Percentiles rank a stretch among this genome's conserved stretches.
Evolutionary conservation across 2,888 invertebrate species (phyloP).

Genomic region (Acronicta aceris): DNA sequence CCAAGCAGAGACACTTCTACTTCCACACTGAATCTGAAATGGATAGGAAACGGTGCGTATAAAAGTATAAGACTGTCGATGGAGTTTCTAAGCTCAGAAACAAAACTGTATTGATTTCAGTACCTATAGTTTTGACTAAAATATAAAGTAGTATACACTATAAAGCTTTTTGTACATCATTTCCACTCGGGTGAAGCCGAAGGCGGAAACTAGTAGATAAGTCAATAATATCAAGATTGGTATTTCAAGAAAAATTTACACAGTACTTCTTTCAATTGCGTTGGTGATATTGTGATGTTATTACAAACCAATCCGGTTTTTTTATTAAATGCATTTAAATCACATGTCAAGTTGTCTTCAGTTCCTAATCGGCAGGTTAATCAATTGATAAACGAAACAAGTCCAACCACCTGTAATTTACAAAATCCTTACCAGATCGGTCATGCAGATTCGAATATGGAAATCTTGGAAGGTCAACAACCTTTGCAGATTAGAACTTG

Average conservation of each 20-base stretch:
- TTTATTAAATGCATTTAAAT: constrained; percentile 6
- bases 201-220: too few species aligned
- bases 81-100: too few species aligned
- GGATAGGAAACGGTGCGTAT: constrained; percentile 95
- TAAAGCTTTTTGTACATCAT: too few species aligned
- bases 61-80: too few species aligned
- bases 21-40: constrained; percentile 98
- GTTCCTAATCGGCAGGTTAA: constrained; percentile 19
- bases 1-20: constrained; percentile 95
- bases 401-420: constrained; percentile 28
- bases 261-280: too few species aligned
- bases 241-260: too few species aligned
- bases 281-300: too few species aligned
- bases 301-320: background rate
- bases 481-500: constrained; percentile 7
- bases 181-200: too few species aligned
- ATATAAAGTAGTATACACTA: too few species aligned
- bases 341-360: constrained; percentile 27
- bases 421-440: constrained; percentile 26
- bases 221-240: too few species aligned
- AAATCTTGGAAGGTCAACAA: constrained; percentile 12
- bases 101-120: too few species aligned
- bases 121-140: too few species aligned
- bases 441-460: constrained; percentile 14
- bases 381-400: constrained; percentile 42